Conservation (phyloP, 2,113 vertebrate species). For the Psilopogon haemacephalus region DNA sequence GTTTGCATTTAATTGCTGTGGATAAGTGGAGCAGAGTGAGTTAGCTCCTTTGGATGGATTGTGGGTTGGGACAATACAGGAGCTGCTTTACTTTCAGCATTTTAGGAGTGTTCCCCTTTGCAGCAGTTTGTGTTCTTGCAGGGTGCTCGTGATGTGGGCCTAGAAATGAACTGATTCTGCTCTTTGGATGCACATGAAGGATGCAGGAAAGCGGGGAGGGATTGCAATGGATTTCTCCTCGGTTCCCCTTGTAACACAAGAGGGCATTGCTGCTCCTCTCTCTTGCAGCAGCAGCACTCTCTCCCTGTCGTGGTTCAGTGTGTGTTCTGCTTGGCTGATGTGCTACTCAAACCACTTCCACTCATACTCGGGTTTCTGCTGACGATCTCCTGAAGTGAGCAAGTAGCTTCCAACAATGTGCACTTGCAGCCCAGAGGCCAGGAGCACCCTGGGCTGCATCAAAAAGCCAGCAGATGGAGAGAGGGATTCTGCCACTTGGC, state of each 20-base stretch:
- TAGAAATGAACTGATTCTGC: background rate
- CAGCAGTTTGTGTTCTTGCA: background rate
- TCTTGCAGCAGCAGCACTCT: rapidly evolving
- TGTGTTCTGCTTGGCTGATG: background rate
- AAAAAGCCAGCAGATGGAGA: no score
- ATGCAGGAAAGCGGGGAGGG: background rate
- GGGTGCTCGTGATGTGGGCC: background rate
- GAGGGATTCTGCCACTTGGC: no score
- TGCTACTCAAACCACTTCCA: rapidly evolving
- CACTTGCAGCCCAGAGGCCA: no score
- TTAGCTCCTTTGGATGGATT: background rate
- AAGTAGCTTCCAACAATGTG: background rate
- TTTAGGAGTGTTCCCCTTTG: background rate
- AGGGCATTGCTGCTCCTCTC: conserved; percentile 50
- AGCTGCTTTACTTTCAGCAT: background rate
- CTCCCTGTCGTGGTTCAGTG: no score
- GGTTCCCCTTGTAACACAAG: conserved; percentile 41
- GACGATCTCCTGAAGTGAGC: background rate
- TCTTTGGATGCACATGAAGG: rapidly evolving
- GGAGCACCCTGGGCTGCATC: no score
- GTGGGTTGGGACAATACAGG: background rate
- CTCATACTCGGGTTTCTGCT: rapidly evolving
- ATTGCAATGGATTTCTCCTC: rapidly evolving
- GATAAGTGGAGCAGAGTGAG: background rate
- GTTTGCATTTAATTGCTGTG: background rate